phyloP scores from a whole-genome alignment of 2,888 invertebrate species.

The Taphrorychus bicolor region DNA sequence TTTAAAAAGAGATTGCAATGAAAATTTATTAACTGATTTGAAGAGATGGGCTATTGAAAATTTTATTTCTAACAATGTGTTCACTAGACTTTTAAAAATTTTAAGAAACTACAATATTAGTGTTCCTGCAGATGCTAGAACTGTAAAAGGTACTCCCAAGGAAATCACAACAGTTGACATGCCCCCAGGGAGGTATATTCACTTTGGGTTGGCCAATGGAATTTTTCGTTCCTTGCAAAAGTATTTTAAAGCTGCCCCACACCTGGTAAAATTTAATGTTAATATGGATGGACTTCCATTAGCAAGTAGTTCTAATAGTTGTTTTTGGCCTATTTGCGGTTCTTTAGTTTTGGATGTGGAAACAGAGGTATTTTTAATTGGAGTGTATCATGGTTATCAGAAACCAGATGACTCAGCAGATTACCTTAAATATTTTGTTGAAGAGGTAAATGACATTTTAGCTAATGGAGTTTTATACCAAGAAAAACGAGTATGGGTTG shows the following conservation, averaged over 20 bases:
- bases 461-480: no score
- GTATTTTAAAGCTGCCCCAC: conserved; percentile 32
- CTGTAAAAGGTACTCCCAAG: conserved; percentile 17
- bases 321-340: conserved; percentile 44
- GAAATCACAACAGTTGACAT: neutral
- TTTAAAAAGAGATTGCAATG: neutral
- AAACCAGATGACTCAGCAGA: no score
- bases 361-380: neutral
- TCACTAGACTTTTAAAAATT: conserved; percentile 3
- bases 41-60: conserved; percentile 11
- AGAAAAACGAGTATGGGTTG: no score
- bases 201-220: conserved; percentile 27
- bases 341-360: neutral
- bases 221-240: conserved; percentile 6
- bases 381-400: no score
- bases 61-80: neutral
- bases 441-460: no score
- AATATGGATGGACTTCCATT: conserved; percentile 46
- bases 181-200: conserved; percentile 35
- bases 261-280: conserved; percentile 33
- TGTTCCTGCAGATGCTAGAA: conserved; percentile 22
- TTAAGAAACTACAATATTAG: conserved; percentile 9
- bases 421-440: no score
- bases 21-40: conserved; percentile 1
- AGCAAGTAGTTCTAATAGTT: conserved; percentile 42